These are phyloP conservation scores for Cyphomyrus discorhynchus DNA, from an alignment of 2,113 vertebrate genomes.

Conservation along the genomic window DNA sequence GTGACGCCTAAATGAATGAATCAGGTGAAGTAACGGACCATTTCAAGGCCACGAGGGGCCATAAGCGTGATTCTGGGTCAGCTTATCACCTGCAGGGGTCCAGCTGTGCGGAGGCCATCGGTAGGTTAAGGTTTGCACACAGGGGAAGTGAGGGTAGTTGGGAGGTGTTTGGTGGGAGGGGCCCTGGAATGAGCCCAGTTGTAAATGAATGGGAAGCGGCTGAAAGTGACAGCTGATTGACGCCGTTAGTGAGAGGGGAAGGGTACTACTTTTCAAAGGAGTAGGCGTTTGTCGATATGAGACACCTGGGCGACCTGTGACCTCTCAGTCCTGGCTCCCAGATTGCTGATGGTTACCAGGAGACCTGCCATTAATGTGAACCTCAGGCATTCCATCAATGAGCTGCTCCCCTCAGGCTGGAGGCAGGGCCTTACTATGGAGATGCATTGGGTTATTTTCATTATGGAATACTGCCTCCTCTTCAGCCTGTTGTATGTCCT, in stretches of 20 bases:
- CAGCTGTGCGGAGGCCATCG: not conserved
- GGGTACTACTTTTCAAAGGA: conserved; percentile 27
- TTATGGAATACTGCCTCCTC: not conserved
- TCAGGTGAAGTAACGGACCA: not conserved
- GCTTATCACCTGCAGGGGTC: not conserved
- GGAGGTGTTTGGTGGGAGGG: conserved; percentile 24
- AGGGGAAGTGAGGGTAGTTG: conserved; percentile 27
- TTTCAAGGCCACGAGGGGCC: not conserved
- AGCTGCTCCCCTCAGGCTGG: conserved; percentile 9
- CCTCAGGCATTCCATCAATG: conserved; percentile 57
- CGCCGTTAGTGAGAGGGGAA: conserved; percentile 26
- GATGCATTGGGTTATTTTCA: not conserved
- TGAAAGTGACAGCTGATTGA: conserved; percentile 46
- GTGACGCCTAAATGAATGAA: not conserved
- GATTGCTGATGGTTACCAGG: conserved; percentile 49
- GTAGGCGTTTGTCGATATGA: conserved; percentile 12
- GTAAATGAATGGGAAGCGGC: conserved; percentile 59
- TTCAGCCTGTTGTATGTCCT: not conserved
- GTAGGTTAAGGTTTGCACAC: not conserved
- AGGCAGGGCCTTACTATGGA: not conserved
- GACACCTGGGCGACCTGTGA: conserved; percentile 60
- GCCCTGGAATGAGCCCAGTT: conserved; percentile 47
- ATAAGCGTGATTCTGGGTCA: not conserved
- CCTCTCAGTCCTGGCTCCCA: conserved; percentile 44
- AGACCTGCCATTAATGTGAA: conserved; percentile 42